phyloP scores from a whole-genome alignment of 2,113 vertebrate species.

The Lates calcarifer region DNA sequence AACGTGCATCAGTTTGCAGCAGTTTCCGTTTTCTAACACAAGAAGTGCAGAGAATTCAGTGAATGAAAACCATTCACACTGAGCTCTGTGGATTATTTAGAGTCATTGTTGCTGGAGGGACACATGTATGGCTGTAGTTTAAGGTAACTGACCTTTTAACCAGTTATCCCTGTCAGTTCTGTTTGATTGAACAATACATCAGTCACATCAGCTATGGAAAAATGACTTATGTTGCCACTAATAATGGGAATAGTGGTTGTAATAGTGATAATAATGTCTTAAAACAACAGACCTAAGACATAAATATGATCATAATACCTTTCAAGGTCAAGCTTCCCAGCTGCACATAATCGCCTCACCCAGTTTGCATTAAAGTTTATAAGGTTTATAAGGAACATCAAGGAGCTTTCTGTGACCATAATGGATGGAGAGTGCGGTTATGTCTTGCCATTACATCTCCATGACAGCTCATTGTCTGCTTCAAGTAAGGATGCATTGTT shows the following conservation, averaged over 20 bases:
- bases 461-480: constrained; percentile 22
- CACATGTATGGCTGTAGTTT: background rate
- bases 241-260: background rate
- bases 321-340: background rate
- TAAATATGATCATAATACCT: background rate
- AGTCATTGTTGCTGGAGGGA: background rate
- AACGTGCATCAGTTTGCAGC: no score
- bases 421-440: background rate
- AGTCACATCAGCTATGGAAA: background rate
- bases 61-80: background rate
- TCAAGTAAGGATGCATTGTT: constrained; percentile 12
- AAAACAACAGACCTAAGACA: background rate
- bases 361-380: background rate
- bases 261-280: background rate
- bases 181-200: background rate
- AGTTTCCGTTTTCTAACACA: no score
- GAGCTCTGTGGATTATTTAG: background rate
- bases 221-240: background rate
- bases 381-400: background rate
- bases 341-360: background rate
- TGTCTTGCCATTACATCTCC: background rate
- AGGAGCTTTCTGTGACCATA: constrained; percentile 2
- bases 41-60: no score
- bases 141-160: background rate
- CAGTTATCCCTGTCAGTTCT: background rate